phyloP scores from a whole-genome alignment of 1,140 invertebrate genomes.

The Rhopalosiphum maidis region DNA sequence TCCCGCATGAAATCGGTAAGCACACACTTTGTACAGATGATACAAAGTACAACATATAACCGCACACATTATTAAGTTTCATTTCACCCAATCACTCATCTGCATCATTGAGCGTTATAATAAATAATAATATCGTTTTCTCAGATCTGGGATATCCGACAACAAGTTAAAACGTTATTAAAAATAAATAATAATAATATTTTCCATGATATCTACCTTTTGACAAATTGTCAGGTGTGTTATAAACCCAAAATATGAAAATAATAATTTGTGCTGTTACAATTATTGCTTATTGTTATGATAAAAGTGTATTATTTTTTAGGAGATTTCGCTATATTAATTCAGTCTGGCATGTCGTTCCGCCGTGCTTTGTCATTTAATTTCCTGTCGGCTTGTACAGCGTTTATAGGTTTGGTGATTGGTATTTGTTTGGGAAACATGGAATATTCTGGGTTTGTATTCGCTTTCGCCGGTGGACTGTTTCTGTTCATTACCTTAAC shows the following conservation, averaged over 20 bases:
- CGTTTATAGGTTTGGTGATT: conserved; percentile 77
- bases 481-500: conserved; percentile 83
- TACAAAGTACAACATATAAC: background rate
- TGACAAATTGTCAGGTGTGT: background rate
- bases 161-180: background rate
- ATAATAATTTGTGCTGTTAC: background rate
- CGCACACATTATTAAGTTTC: background rate
- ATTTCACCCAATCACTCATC: background rate
- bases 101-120: background rate
- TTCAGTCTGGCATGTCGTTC: conserved; percentile 77
- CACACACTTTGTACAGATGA: background rate
- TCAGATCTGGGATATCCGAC: background rate
- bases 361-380: conserved; percentile 77
- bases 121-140: background rate
- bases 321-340: conserved; percentile 81
- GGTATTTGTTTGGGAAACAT: conserved; percentile 77
- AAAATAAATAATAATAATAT: background rate
- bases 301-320: conserved; percentile 33
- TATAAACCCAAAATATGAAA: background rate
- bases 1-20: conserved; percentile 79
- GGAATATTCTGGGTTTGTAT: conserved; percentile 75
- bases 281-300: too few species aligned
- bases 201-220: background rate
- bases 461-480: conserved; percentile 79
- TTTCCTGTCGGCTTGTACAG: conserved; percentile 75